Base-by-base conservation (phyloP, 2,888 invertebrate species). In the Microchrysa polita region DNA sequence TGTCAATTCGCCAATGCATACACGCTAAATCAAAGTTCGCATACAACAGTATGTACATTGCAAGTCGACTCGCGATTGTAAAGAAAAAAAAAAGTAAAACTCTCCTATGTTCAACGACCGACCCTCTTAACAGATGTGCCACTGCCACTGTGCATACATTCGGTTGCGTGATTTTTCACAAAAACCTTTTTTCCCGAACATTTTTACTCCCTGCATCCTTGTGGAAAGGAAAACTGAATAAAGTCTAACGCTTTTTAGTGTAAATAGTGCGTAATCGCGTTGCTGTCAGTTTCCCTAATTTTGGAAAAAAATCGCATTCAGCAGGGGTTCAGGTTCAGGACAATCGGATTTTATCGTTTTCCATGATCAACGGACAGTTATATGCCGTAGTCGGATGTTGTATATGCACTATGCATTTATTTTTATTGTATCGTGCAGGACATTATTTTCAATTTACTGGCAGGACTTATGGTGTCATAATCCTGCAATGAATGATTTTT, bases 131-230 rank as follows among this genome's bases (percentile, higher is more conserved):
- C 74, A 76, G 74, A 74, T 76, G 76, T 74, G 40, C 34, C 14
- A 55, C 53, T 74, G 40, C 34, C n/a, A 42, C 53, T 20, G 42
- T 40, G 44, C 55, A 44, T 16, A 12, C 18, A 53, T 74, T 52
- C 74, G 73, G 67, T 76, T 74, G 76, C 74, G 72, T 76, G 76
- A 74, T 76, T 76, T 76, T 76, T 72, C 34, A 76, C 63, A 74
- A 76, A 74, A 67, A 27, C 52, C 1, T 40, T 57, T 23, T 16
- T 14, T 27, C 27, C 7, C 27, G 27, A 34, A 14, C 2, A 20
- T 73, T 73, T 72, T 73, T 63, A 57, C 40, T 69, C 69, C 34
- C 18, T 27, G 27, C 27, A 34, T 53, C 34, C 23, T 34, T 16
- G 69, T 34, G 53, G 16, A 60, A 72, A 72, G 22, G 60, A 27